Percentiles rank a stretch among this genome's conserved stretches.
phyloP scores from a whole-genome alignment of 2,888 invertebrate species.

The Cantharis nigra region DNA sequence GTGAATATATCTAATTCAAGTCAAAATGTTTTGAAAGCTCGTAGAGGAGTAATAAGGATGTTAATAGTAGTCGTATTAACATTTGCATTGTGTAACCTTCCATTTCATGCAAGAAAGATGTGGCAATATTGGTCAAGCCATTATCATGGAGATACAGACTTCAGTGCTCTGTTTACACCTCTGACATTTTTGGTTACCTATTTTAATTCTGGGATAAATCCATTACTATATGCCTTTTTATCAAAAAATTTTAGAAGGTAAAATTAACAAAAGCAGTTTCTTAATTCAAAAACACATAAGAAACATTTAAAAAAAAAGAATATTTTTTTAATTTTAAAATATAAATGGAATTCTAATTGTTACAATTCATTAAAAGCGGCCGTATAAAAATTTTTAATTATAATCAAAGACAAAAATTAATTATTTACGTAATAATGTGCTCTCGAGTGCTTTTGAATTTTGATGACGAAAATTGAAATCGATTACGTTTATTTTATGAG shows the following conservation, averaged over 20 bases:
- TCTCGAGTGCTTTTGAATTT: neutral
- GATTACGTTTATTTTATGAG: neutral
- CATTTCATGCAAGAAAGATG: constrained; percentile 86
- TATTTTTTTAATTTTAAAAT: no score
- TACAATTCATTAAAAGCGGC: no score
- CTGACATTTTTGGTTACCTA: constrained; percentile 86
- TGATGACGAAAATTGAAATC: neutral
- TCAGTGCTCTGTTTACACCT: constrained; percentile 80
- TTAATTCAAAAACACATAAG: neutral
- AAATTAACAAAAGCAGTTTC: neutral
- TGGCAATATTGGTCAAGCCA: constrained; percentile 76
- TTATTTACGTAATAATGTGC: neutral
- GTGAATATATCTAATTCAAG: constrained; percentile 68
- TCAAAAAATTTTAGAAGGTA: constrained; percentile 64
- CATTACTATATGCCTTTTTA: constrained; percentile 86
- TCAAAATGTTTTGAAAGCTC: constrained; percentile 76
- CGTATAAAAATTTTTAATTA: no score
- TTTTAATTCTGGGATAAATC: constrained; percentile 89
- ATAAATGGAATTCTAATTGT: no score
- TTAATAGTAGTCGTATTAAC: constrained; percentile 86
- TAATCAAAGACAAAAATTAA: no score
- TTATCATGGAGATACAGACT: constrained; percentile 69
- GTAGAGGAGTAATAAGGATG: constrained; percentile 86
- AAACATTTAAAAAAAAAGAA: no score
- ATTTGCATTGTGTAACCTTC: constrained; percentile 88